Base-by-base conservation (phyloP, 2,113 vertebrate genomes). In the Phaetusa simplex region DNA sequence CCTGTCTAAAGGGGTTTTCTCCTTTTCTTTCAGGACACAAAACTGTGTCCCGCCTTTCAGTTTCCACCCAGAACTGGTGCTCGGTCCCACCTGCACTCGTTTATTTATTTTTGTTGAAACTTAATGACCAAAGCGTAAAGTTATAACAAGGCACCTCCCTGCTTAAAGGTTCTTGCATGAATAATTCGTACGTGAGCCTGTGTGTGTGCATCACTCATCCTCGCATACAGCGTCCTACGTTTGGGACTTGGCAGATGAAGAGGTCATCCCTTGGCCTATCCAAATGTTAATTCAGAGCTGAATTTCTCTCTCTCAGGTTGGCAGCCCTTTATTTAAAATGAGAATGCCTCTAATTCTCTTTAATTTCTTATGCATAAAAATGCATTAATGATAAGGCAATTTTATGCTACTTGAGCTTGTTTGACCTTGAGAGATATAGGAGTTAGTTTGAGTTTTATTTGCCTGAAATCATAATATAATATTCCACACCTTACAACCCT, bases 1-100 rank as follows among this genome's bases (percentile, higher is more conserved):
- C 47, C 1, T 7, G 2, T 5, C 47, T 42, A 5, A 69, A 29
- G 0, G 0, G 13, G 2, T 36, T 12, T 19, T 65, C 30, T 64
- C 29, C 20, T 43, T 15, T 11, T 47, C 50, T 36, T 55, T 26
- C n/a, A 11, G 71, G 17, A 3, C 20, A 4, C 34, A 43, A 19
- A 78, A 36, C 8, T 9, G 15, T 10, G 3, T 30, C 38, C 52
- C 50, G 18, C 15, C 36, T 65, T 73, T 34, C 20, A 3, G 23
- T 38, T 65, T 5, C n/a, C 34, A 13, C 9, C 32, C 55, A n/a
- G 49, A 87, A 38, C 40, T 27, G 12, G 4, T 45, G 82, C 79
- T 76, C 49, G 7, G 14, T 71, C 82, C 53, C 67, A 22, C 47
- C 47, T n/a, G 32, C 13, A 11, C 36, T 55, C 40, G 12, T 76